Base-by-base conservation (phyloP, 2,113 vertebrate genomes). In the Mugil cephalus region DNA sequence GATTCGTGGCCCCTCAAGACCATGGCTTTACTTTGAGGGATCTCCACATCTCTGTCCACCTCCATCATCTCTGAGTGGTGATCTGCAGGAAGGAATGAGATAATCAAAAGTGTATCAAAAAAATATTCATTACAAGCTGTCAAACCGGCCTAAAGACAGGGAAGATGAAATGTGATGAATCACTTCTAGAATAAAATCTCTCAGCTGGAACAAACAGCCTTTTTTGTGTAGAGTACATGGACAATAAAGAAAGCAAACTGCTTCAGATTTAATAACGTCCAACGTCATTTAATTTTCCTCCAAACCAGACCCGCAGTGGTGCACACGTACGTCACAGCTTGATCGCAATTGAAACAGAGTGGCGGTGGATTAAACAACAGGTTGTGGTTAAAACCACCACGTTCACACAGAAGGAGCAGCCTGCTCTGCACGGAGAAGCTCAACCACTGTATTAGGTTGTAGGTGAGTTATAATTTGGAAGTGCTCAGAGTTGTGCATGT, bases 41-140 rank as follows among this genome's bases (percentile, higher is more conserved):
- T 99, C 91, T 99, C 98, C 66, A 99, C 97, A 64, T 99, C 96
- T 48, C 95, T 94, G 66, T 99, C 98, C 76, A 99, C 96, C 91
- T 99, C 98, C 98, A 99, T 99, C 96, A 98, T 96, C 77, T 98
- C 98, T 1, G 95, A 94, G 77, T 98, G 96, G 90, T 99, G 96
- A 95, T 99, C 97, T 99, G 82, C 19, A 91, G 89, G 80, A 60
- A 53, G 90, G 81, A 53, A 36, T 13, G 15, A 71, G 1, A 0
- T 15, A 53, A 24, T n/a, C 10, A 1, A 43, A 48, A 1, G 2
- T 51, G 36, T 14, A 45, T n/a, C 7, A 9, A 14, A 11, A 43
- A 0, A 38, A 18, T 1, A 36, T 60, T 54, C 6, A 56, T 18
- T n/a, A 56, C 19, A 8, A 48, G 12, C 42, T 42, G 11, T 10